Evolutionary conservation across 1,140 invertebrate species (phyloP).

Genomic region (Brachionus paranguensis): DNA sequence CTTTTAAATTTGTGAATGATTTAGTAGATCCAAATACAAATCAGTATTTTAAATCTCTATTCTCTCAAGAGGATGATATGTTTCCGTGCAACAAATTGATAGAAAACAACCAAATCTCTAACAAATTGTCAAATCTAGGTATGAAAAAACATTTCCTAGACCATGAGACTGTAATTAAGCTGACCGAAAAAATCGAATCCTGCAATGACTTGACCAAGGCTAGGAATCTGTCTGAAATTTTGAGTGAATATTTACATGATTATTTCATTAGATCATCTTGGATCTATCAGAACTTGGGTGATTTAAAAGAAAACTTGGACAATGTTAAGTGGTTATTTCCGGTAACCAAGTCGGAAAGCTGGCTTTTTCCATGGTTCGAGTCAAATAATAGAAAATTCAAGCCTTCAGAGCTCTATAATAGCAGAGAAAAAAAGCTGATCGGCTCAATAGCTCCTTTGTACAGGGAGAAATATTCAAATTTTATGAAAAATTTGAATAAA

Average conservation of each 20-base stretch:
- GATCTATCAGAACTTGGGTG: not conserved
- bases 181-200: not conserved
- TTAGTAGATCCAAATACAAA: slow-evolving; percentile 12
- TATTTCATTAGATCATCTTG: too few relatives aligned
- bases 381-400: not conserved
- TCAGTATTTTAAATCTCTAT: not conserved
- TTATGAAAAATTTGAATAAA: not conserved
- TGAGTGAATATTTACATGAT: not conserved
- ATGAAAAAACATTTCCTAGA: not conserved
- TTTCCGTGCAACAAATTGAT: not conserved
- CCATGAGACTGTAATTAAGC: not conserved
- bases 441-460: not conserved
- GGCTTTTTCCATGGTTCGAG: not conserved
- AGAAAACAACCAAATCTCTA: not conserved
- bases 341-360: not conserved
- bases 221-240: not conserved
- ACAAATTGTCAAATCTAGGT: not conserved
- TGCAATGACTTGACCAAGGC: not conserved
- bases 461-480: not conserved
- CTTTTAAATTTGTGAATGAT: not conserved
- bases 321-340: not conserved
- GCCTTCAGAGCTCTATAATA: not conserved
- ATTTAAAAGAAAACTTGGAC: not conserved
- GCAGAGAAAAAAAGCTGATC: not conserved
- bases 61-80: not conserved